Base-by-base conservation (phyloP, 2,113 vertebrate genomes). In the Romanogobio albipinnatus region DNA sequence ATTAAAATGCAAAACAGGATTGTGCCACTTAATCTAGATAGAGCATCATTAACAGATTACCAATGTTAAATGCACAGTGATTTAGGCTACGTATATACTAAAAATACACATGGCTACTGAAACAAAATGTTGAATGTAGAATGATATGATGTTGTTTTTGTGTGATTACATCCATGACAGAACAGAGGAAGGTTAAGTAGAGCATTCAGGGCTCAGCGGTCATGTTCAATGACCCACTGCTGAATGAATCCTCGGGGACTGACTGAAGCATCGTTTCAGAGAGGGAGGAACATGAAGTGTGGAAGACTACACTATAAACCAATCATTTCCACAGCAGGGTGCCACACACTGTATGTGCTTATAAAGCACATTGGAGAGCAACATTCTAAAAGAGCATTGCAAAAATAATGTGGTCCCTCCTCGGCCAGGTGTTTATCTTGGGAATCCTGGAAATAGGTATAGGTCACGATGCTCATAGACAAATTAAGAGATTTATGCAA, bases 321-420 rank as follows among this genome's bases (percentile, higher is more conserved):
- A 82, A 82, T 82, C 80, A 70, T 82, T 82, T 82, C 80, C 80
- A 70, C 80, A 71, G 81, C 81, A 82, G 81, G 81, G 81, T 17
- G 49, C 49, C 33, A 8, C 80, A 33, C 64, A 24, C 49, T 82
- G 26, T 36, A 71, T 82, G 49, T 82, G 66, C 66, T 82, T 73
- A 81, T 70, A 33, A 43, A 39, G 64, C 66, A 71, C 81, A 58
- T 17, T 26, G 29, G 62, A 68, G 62, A 81, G 9, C 4, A 53
- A 36, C 26, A 68, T 68, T 81, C 79, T n/a, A 6, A 64, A 68
- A n/a, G 62, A 68, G 79, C 26, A 62, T 22, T 66, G n/a, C n/a
- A 9, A 33, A 66, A 62, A 81, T 66, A 81, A 81, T 33, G 43
- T 62, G 61, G 17, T 53, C 47, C 47, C 62, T 68, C 9, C 26